Evolutionary conservation across 2,113 vertebrate species (phyloP), one percentile per base, ranked within the genome.

Genomic region (Ceyx melanurus): DNA sequence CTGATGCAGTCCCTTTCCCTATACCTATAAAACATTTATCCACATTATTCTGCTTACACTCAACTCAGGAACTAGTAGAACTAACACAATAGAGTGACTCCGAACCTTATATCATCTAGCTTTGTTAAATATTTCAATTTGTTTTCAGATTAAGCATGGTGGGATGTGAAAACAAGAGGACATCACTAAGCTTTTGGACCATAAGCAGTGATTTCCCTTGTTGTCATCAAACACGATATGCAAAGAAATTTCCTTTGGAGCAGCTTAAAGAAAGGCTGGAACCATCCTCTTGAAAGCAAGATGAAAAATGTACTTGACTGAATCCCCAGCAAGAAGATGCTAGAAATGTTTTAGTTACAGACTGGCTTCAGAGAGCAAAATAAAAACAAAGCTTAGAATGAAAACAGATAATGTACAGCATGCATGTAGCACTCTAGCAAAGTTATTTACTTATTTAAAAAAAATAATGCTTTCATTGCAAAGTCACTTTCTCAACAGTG

Each of bases 201-300:
- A 29, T 6, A 35, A 70, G 74, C 50, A 50, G 81, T 22, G 33
- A 61, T 73, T 84, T 57, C 71, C 57, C 79, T 67, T 7, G 0
- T 2, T 82, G 68, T 42, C 72, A 35, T 64, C 13, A 11, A 53
- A 70, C 33, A 43, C 5, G 2, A 37, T 13, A 17, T 0, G 5
- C 60, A 65, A 90, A 64, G 77, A 93, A 92, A 86, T 66, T 73
- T 94, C 85, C 80, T 50, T 70, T 89, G 81, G 93, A 95, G 61
- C 46, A 42, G 74, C 77, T 81, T 88, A 57, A 92, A 87, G 89
- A 79, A 94, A 83, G 61, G 62, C 75, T 70, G 77, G 54, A 90
- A 74, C 17, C 54, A 65, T 43, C 71, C 64, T 89, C 82, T 42
- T 51, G 51, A 87, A 67, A 91, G 89, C 42, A 79, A 78, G 60